Conservation (phyloP, 1,140 invertebrate species). For the Leptinotarsa lineolata region DNA sequence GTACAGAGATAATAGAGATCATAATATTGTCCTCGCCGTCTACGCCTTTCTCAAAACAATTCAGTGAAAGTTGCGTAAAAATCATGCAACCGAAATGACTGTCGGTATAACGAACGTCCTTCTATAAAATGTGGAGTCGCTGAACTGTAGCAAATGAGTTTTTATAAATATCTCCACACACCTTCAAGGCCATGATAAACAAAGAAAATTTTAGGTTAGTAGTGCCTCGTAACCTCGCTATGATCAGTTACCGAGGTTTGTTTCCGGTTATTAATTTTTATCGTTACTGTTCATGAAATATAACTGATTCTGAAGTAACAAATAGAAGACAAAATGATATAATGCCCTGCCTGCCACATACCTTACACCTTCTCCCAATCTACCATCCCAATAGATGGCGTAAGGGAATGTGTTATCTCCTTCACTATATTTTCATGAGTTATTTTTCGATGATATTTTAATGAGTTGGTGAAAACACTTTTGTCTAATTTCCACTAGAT, state of each 20-base stretch:
- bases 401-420: too few species aligned
- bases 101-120: constrained; percentile 5
- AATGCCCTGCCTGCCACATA: too few species aligned
- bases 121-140: not conserved
- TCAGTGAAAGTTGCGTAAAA: constrained; percentile 2
- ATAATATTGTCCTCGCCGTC: not conserved
- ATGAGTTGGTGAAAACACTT: too few species aligned
- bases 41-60: not conserved
- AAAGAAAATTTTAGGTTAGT: not conserved
- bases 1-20: too few species aligned
- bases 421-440: too few species aligned
- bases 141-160: constrained; percentile 6
- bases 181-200: constrained; percentile 5
- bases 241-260: not conserved
- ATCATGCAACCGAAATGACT: constrained; percentile 5
- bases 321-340: too few species aligned
- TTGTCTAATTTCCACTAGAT: too few species aligned
- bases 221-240: not conserved
- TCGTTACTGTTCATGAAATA: too few species aligned
- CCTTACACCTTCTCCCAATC: too few species aligned
- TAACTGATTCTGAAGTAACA: too few species aligned
- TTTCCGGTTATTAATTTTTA: not conserved
- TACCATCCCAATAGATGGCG: too few species aligned
- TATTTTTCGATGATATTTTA: too few species aligned
- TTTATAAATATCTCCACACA: not conserved